phyloP scores from a whole-genome alignment of 2,113 vertebrate genomes.

The Leptosomus discolor region DNA sequence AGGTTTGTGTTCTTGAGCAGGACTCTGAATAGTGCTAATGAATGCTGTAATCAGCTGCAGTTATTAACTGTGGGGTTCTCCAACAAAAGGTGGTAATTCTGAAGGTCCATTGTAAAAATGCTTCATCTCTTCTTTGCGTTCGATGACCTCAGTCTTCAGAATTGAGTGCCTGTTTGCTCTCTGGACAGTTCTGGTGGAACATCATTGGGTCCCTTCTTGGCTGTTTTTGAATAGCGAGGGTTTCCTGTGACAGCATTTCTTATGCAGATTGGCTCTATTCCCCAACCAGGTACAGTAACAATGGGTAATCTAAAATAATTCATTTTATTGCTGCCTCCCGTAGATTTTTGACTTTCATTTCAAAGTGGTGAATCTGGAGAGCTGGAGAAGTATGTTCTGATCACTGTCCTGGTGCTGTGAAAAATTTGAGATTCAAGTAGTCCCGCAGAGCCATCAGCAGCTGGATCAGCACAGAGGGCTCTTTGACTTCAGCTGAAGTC shows the following conservation, averaged over 20 bases:
- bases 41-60: neutral
- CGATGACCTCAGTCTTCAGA: neutral
- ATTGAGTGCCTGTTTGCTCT: neutral
- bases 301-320: constrained; percentile 66
- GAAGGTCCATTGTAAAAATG: neutral
- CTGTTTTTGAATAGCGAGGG: constrained; percentile 14
- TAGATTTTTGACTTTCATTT: constrained; percentile 56
- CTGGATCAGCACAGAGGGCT: constrained; percentile 31
- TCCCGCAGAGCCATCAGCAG: constrained; percentile 46
- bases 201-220: neutral
- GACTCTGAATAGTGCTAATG: neutral
- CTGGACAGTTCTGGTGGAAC: constrained; percentile 13
- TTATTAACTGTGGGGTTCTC: neutral
- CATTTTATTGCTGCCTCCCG: constrained; percentile 56
- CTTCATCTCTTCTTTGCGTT: neutral
- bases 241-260: constrained; percentile 55
- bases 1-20: neutral
- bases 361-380: constrained; percentile 33
- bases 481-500: neutral
- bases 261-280: constrained; percentile 58
- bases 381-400: constrained; percentile 35
- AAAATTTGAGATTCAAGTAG: constrained; percentile 34
- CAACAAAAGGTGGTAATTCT: neutral
- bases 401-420: constrained; percentile 34
- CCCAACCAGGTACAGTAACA: constrained; percentile 42